These are phyloP conservation scores for Drosophila hydei DNA, from an alignment of 1,140 invertebrate genomes.

Conservation along the genomic window DNA sequence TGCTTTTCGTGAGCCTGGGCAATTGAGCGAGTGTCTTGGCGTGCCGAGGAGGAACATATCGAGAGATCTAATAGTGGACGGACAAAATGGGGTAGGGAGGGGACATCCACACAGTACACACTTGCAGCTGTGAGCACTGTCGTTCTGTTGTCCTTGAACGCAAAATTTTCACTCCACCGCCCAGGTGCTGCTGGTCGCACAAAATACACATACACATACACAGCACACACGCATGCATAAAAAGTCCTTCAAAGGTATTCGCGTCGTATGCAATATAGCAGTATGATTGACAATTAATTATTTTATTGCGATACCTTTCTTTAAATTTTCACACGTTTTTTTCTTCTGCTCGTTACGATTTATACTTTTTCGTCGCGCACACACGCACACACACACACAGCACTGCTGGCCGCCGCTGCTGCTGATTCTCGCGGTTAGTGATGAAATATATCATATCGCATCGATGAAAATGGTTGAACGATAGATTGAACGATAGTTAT, in stretches of 20 bases:
- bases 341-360: slow-evolving; percentile 76
- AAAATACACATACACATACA: slow-evolving; percentile 15
- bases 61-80: slow-evolving; percentile 21
- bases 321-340: slow-evolving; percentile 80
- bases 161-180: slow-evolving; percentile 76
- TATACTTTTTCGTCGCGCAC: slow-evolving; percentile 78
- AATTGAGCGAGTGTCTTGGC: slow-evolving; percentile 17
- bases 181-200: slow-evolving; percentile 71
- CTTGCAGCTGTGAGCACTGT: slow-evolving; percentile 45
- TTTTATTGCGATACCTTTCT: slow-evolving; percentile 61
- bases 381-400: slow-evolving; percentile 70
- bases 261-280: slow-evolving; percentile 13
- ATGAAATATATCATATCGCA: slow-evolving; percentile 24
- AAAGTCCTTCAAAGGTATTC: slow-evolving; percentile 62
- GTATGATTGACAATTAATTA: slow-evolving; percentile 21
- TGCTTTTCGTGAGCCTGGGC: slow-evolving; percentile 31
- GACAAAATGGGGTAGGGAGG: slow-evolving; percentile 15
- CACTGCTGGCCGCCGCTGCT: slow-evolving; percentile 51
- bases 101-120: slow-evolving; percentile 32
- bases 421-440: slow-evolving; percentile 44
- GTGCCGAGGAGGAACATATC: slow-evolving; percentile 28
- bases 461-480: slow-evolving; percentile 31
- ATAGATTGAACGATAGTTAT: slow-evolving; percentile 22
- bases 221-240: slow-evolving; percentile 28
- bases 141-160: slow-evolving; percentile 71